These are phyloP conservation scores for Panagrolaimus sp. DNA, from an alignment of 1,140 invertebrate species.

Conservation along the genomic window DNA sequence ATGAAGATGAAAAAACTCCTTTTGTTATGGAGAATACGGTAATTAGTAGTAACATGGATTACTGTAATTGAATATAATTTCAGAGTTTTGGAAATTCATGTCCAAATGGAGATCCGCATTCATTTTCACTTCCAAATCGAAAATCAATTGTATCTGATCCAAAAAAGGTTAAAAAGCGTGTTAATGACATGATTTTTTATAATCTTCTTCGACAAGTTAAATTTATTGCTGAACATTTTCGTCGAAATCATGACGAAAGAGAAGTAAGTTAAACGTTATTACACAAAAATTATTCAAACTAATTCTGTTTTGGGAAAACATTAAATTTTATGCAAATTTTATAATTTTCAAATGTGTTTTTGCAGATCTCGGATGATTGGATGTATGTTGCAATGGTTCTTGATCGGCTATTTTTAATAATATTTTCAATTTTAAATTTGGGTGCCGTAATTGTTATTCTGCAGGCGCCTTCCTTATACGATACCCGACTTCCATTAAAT, in stretches of 20 bases:
- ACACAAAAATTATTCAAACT: too few species aligned
- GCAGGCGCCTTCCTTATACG: conserved; percentile 55
- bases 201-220: conserved; percentile 54
- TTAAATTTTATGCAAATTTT: too few species aligned
- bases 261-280: conserved; percentile 22
- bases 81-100: background rate
- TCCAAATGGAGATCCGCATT: too few species aligned
- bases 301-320: too few species aligned
- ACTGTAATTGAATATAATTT: background rate
- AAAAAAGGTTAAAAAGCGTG: conserved; percentile 30
- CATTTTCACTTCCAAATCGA: background rate
- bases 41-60: too few species aligned
- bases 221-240: conserved; percentile 53
- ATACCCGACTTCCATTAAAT: conserved; percentile 51
- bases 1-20: too few species aligned
- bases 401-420: conserved; percentile 80
- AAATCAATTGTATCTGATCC: background rate
- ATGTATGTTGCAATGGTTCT: conserved; percentile 99
- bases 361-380: conserved; percentile 81
- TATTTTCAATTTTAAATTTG: conserved; percentile 56
- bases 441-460: conserved; percentile 56
- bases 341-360: too few species aligned
- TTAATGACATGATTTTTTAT: conserved; percentile 55
- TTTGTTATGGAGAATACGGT: too few species aligned
- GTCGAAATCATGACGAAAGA: conserved; percentile 43